Conservation (phyloP, 1,140 invertebrate species). For the Metaphire vulgaris region DNA sequence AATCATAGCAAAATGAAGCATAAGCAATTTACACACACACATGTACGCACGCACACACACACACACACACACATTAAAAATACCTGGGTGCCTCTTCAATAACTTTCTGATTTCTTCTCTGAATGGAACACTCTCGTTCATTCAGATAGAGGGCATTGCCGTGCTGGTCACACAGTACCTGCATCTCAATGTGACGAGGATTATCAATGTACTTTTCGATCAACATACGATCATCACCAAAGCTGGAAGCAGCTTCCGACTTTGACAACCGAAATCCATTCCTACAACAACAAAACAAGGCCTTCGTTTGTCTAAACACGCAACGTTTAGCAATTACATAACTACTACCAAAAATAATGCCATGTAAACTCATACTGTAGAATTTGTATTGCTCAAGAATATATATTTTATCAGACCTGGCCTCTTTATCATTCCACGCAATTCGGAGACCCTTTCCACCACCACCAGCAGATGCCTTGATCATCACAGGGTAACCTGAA, state of each 20-base stretch:
- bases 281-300: too few relatives aligned
- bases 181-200: conserved; percentile 69
- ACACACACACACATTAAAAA: too few relatives aligned
- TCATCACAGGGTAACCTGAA: conserved; percentile 66
- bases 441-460: conserved; percentile 71
- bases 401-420: conserved; percentile 51
- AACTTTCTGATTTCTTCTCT: conserved; percentile 70
- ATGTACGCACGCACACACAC: too few relatives aligned
- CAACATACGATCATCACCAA: conserved; percentile 65
- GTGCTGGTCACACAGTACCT: conserved; percentile 83
- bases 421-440: conserved; percentile 64
- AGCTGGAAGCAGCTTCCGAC: conserved; percentile 62
- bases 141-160: conserved; percentile 90
- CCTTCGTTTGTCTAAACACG: too few relatives aligned
- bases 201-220: conserved; percentile 70
- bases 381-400: too few relatives aligned
- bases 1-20: too few relatives aligned
- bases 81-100: conserved; percentile 63
- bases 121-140: conserved; percentile 71
- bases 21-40: too few relatives aligned
- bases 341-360: too few relatives aligned
- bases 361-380: too few relatives aligned
- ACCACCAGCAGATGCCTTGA: conserved; percentile 67
- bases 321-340: too few relatives aligned
- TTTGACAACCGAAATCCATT: conserved; percentile 59